Evolutionary conservation across 2,113 vertebrate species (phyloP), one percentile per base, ranked within the genome.

Genomic region (Oreochromis tanganicae): DNA sequence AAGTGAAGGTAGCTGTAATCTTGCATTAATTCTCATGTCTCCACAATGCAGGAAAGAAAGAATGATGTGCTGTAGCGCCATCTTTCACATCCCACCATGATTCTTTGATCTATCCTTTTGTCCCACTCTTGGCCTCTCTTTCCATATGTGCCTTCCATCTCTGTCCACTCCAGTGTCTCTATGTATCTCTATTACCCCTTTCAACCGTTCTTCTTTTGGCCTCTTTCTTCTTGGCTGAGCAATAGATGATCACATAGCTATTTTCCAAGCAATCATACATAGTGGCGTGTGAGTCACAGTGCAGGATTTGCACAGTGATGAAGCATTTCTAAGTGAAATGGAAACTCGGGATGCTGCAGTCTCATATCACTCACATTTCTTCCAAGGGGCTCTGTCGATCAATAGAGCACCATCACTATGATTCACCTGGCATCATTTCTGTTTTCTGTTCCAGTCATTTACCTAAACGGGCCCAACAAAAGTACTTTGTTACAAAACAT

Each of bases 1-100:
- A 91, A 88, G 86, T 86, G 87, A 94, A 93, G 82, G 91, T 82
- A 88, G 79, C 84, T 87, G 85, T 88, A 83, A 90, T 87, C 85
- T 90, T 59, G 34, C 52, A 85, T 78, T 81, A 88, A 89, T 85
- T 89, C 84, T 85, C 54, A 78, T 71, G 88, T 88, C 63, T 56
- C 5, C 4, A 75, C 57, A 48, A 54, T 29, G 75, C 41, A 8
- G 85, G n/a, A 63, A 63, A 86, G 86, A 84, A 84, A 83, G 82
- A 91, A 87, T 84, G 93, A 91, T 86, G 73, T 32, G 75, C 88
- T 21, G 52, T 79, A 46, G 52, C 50, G 14, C 81, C 90, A 54
- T 89, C 86, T 63, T 79, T 90, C 82, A 57, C 27, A 13, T 83
- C 52, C 61, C 56, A 54, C 43, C 7, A 10, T 78, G 68, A 84